Percentiles rank a stretch among this genome's conserved stretches.
Evolutionary conservation across 2,113 vertebrate genomes (phyloP).

Genomic region (Pteronura brasiliensis): DNA sequence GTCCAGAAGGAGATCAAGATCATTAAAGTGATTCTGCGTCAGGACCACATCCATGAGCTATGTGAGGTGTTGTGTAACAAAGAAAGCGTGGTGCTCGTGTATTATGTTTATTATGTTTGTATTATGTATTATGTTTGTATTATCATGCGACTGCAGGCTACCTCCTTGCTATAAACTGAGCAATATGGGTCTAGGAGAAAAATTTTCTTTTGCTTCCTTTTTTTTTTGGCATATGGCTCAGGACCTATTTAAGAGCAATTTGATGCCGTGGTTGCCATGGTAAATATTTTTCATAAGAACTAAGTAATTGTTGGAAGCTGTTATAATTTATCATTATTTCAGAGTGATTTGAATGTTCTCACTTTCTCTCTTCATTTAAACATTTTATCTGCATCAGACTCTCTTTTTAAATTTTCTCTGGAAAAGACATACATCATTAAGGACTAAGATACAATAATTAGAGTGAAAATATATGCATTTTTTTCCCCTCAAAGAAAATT

Average conservation of each 20-base stretch:
- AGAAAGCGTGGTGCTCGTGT: neutral
- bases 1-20: neutral
- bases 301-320: constrained; percentile 70
- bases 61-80: neutral
- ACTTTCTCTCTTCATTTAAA: neutral
- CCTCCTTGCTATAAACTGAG: neutral
- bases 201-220: neutral
- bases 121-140: neutral
- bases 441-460: constrained; percentile 21
- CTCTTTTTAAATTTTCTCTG: constrained; percentile 4
- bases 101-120: neutral
- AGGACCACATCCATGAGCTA: neutral
- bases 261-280: constrained; percentile 78
- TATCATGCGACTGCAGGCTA: too few species aligned
- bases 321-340: constrained; percentile 68
- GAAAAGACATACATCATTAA: neutral
- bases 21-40: neutral
- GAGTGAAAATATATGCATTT: neutral
- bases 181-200: neutral
- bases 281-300: constrained; percentile 75
- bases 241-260: constrained; percentile 8
- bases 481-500: neutral
- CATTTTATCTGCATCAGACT: constrained; percentile 10
- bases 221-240: neutral
- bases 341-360: constrained; percentile 57